phyloP scores from a whole-genome alignment of 2,113 vertebrate genomes.

The Mystacornis crossleyi region DNA sequence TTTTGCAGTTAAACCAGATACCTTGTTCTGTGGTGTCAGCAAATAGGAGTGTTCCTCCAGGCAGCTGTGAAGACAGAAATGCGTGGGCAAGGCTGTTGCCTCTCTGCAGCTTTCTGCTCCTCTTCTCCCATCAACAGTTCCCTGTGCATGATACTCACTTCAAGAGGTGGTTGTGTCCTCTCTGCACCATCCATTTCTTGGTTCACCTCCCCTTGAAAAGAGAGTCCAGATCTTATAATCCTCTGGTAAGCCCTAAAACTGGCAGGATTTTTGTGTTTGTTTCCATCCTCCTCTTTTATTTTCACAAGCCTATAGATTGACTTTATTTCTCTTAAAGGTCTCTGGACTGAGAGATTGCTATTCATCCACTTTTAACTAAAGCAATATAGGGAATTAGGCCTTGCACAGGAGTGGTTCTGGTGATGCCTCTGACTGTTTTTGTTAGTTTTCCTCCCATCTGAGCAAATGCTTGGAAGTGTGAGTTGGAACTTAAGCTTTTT shows the following conservation, averaged over 20 bases:
- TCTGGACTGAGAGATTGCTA: neutral
- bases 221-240: neutral
- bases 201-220: neutral
- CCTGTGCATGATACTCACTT: fast-evolving
- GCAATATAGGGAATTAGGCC: constrained; percentile 11
- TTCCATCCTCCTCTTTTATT: constrained; percentile 26
- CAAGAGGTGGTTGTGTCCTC: neutral
- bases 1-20: neutral
- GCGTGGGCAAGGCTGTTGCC: neutral
- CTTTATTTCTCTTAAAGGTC: constrained; percentile 13
- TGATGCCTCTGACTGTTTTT: constrained; percentile 2
- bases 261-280: constrained; percentile 37
- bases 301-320: neutral
- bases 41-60: neutral
- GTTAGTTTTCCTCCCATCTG: constrained; percentile 17
- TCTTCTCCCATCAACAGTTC: neutral
- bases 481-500: neutral
- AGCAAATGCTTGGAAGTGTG: constrained; percentile 2
- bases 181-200: fast-evolving
- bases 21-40: neutral
- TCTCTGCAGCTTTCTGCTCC: neutral
- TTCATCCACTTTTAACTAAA: constrained; percentile 56
- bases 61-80: neutral
- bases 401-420: neutral
- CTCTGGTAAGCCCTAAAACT: constrained; percentile 8